Evolutionary conservation across 2,888 invertebrate genomes (phyloP), one percentile per base, ranked within the genome.

Genomic region (Octodonta nipae): DNA sequence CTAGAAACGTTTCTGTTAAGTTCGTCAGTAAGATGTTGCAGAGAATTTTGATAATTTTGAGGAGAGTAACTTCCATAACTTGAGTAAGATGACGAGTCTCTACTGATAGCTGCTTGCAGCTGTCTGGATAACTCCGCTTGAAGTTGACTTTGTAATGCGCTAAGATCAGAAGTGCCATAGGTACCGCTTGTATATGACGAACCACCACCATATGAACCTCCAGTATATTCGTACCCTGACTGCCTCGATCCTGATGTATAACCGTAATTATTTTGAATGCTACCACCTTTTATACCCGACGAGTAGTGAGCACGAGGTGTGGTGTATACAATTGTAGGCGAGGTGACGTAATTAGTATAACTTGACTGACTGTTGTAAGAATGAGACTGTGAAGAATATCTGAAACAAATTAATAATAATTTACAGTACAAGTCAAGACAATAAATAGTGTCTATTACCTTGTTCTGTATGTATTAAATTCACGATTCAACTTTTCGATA

Each of bases 1-100:
- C 50, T 42, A 1, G 60, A 58, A 5, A 60, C 41, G 36, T 61
- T 61, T 15, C 52, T 44, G 33, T 55, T 54, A 7, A 61, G 35
- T 32, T 61, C 58, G 10, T 56, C 51, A n/a, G 49, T 44, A 2
- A 61, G 42, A 32, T 54, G 46, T 34, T 53, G 49, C 15, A 53
- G 37, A 6, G 48, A 41, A n/a, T 34, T 27, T 34, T 52, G 50
- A 33, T 52, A 51, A 4, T 36, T 39, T 38, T 48, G 46, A 4
- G 46, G 41, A 30, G 33, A 45, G 30, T 36, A 33, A 6, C 12
- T n/a, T 2, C 39, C 35, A 5, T 38, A 36, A 8, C 41, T 37
- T 11, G 34, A 36, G 4, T 34, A 32, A 20, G 27, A 32, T 10
- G 30, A 30, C n/a, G 35, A 33, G 3, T 33, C 33, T 30, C 28